These are phyloP conservation scores for Drosophila oshimai DNA, from an alignment of 1,140 invertebrate species.

Conservation along the genomic window DNA sequence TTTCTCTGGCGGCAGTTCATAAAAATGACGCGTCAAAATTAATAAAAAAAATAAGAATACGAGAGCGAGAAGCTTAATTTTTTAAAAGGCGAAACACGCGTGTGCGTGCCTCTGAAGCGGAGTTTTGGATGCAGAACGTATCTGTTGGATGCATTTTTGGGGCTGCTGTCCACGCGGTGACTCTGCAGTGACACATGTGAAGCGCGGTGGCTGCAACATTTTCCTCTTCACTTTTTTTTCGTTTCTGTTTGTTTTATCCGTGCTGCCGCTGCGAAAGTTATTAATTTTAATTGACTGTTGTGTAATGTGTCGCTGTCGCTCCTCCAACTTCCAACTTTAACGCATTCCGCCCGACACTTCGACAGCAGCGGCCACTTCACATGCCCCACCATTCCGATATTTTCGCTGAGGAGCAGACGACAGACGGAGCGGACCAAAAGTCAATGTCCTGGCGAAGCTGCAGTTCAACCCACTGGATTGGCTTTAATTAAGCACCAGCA, in stretches of 20 bases:
- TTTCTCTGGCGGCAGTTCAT: constrained; percentile 35
- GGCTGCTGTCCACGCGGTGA: constrained; percentile 29
- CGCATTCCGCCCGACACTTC: constrained; percentile 59
- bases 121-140: constrained; percentile 39
- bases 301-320: constrained; percentile 66
- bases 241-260: constrained; percentile 3
- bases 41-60: constrained; percentile 64
- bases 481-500: constrained; percentile 66
- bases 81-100: constrained; percentile 67
- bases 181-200: constrained; percentile 57
- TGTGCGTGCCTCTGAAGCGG: constrained; percentile 56
- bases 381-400: constrained; percentile 10
- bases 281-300: constrained; percentile 80
- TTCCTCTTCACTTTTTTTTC: constrained; percentile 8
- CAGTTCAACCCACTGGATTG: constrained; percentile 32
- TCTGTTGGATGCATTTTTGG: constrained; percentile 73
- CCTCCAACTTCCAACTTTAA: constrained; percentile 6
- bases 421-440: constrained; percentile 14
- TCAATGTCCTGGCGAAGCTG: constrained; percentile 53
- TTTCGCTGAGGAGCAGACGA: constrained; percentile 5
- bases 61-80: neutral
- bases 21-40: constrained; percentile 51
- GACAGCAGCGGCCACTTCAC: constrained; percentile 57
- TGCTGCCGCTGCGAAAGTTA: constrained; percentile 64
- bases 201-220: constrained; percentile 17